Evolutionary conservation across 2,113 vertebrate species (phyloP).

Genomic region (Thymallus thymallus): DNA sequence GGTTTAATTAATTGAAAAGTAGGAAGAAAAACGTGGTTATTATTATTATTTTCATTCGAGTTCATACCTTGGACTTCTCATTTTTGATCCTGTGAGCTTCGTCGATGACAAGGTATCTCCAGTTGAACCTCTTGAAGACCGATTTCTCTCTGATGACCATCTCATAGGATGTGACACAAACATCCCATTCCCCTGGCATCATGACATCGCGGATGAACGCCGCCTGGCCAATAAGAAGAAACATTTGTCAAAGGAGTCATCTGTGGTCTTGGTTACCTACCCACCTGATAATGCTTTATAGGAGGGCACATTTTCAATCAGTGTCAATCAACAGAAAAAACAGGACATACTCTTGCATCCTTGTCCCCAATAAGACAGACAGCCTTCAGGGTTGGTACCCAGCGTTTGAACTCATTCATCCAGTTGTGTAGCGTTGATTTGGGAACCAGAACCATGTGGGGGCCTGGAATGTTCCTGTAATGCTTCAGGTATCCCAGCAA

Average conservation of each 20-base stretch:
- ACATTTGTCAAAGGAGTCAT: not conserved
- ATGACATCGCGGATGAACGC: constrained; percentile 89
- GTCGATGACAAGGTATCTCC: constrained; percentile 88
- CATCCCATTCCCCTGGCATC: constrained; percentile 92
- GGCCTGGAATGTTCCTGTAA: constrained; percentile 87
- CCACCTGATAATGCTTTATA: not conserved
- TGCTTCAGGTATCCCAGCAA: constrained; percentile 88
- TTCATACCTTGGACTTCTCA: constrained; percentile 87
- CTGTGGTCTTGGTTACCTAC: not conserved
- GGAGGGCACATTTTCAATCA: not conserved
- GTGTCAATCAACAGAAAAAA: not conserved
- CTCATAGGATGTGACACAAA: constrained; percentile 89
- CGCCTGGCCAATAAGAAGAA: constrained; percentile 67
- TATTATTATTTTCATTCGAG: not conserved
- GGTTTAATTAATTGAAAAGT: no score
- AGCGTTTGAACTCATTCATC: constrained; percentile 91
- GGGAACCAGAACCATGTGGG: constrained; percentile 90
- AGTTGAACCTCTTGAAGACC: constrained; percentile 92
- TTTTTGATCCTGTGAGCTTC: constrained; percentile 93
- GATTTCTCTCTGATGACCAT: constrained; percentile 91
- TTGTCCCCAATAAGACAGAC: constrained; percentile 90
- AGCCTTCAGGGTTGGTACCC: constrained; percentile 84
- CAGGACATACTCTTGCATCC: constrained; percentile 76
- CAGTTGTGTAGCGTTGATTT: constrained; percentile 90
- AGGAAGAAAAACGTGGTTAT: no score